Base-by-base conservation (phyloP, 2,113 vertebrate species). In the Megaleporinus macrocephalus region DNA sequence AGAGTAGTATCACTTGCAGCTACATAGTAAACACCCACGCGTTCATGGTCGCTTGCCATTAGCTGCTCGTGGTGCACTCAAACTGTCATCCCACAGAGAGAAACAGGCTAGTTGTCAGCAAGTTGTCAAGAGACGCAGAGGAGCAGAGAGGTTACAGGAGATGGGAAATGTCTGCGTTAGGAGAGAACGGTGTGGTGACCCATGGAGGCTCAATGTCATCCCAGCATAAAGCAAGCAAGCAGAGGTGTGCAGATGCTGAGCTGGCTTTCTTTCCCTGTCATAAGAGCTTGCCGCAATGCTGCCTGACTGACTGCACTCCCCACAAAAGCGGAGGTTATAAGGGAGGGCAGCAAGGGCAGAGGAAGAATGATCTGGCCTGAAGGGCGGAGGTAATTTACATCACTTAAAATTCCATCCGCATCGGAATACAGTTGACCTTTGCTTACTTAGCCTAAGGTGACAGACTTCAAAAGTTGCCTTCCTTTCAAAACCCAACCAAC, bases 301-400 rank as follows among this genome's bases (percentile, higher is more conserved):
- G 74, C 44, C 61, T 44, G 49, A 61, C 61, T 44, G 49, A 61
- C n/a, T 77, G 66, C 80, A 69, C 36, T 26, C 36, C 47, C 69
- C 59, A 51, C 63, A 30, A 47, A 80, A 68, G 18, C 24, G 6
- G 24, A 61, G 26, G 26, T 41, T 69, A 76, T 76, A 70, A 76
- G 76, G 33, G 49, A 62, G 74, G 44, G 26, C 71, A 13, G 76
- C 55, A 78, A 83, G 74, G 81, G 70, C 66, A 62, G 81, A 70
- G 36, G 76, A 36, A 53, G 65, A 72, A 36, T 26, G 65, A 77
- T 63, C 68, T 41, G 53, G 72, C 71, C 72, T 30, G 29, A 78
- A 71, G 66, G 41, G 51, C 13, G 66, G 65, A 69, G 20, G 66
- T 20, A 66, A 66, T 66, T 29, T 63, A 29, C 29, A 41, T 61